Base-by-base conservation (phyloP, 92 coral and sea anemone genomes). In the Palythoa caribaeorum region DNA sequence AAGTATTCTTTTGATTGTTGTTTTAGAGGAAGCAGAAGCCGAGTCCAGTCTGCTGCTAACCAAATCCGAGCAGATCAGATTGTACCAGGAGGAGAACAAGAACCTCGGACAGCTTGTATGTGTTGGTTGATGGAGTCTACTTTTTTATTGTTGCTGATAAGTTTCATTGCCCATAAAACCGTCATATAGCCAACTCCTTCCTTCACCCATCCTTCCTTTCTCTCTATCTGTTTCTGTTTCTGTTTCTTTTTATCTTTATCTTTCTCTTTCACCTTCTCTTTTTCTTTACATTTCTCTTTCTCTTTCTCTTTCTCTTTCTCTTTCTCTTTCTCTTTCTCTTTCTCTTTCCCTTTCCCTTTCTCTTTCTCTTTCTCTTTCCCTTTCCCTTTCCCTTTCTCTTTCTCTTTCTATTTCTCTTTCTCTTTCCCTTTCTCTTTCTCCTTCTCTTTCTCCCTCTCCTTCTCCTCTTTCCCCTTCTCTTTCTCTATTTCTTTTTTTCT, bases 41-140 rank as follows among this genome's bases (percentile, higher is more conserved):
- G 94, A 92, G 55, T 94, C 96, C n/a, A 94, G 83, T 66, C 89
- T 87, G 38, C 93, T 93, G 21, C 69, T 97, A 60, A 93, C 92
- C 70, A 95, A 93, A 78, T 89, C 98, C 4, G 99, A 95, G 40
- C 98, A 96, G 87, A 97, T 97, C 51, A 89, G 99, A 39, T 88
- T 54, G 35, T 92, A 91, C 79, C 99, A 97, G 80, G 99, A 95
- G 74, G 99, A 97, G 71, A 97, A 95, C 87, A 93, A 96, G 50
- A 78, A 95, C 73, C 91, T 97, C 1, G 99, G 98, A 11, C 98
- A 96, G 74, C 89, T 97, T 96, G 99, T 97, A 83, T 78, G 78
- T 79, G 37, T 37, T 54, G 40, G 16, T 13, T 52, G 4, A 63
- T 7, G 70, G 70, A 63, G 20, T 16, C 4, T 59, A 13, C 19